Evolutionary conservation across 2,113 vertebrate genomes (phyloP), one percentile per base, ranked within the genome.

Genomic region (Amblyopsis rosae): DNA sequence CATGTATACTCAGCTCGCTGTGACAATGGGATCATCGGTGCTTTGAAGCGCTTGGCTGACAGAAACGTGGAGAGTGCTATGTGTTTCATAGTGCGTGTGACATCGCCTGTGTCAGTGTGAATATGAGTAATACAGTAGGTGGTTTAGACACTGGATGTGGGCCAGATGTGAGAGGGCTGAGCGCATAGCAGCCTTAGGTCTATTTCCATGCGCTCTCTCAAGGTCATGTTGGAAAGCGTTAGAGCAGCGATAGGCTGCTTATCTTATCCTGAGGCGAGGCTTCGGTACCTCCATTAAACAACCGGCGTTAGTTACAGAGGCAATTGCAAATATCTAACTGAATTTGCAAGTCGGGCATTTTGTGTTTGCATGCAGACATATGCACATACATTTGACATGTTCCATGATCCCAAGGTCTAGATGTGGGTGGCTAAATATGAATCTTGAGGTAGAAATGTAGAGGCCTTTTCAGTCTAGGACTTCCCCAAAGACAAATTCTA

Each of bases 221-320:
- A 92, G 90, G 89, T 89, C 86, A 79, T 69, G 74, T 62, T 60
- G 78, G 78, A 80, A 62, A 65, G 72, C 64, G 77, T 70, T 57
- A 50, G 72, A 72, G 65, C 82, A 67, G 66, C 17, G 59, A 84
- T 86, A 84, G 67, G 76, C 80, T 85, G 80, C 86, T 90, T 88
- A 90, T 89, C 89, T 89, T 26, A 62, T 88, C 82, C 86, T 69
- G 56, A 4, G 82, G 85, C 84, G 26, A 85, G 70, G 84, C 80
- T 50, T 41, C 51, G 68, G 69, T 79, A 70, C 75, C 76, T 69
- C 88, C 81, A 92, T 92, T 87, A 90, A 91, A 90, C 90, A 90
- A 78, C 74, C 70, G 26, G 66, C 70, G 51, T 87, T 89, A 79
- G 77, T 86, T 88, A 88, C 82, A 69, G 67, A 74, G 67, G 62